phyloP scores from a whole-genome alignment of 2,113 vertebrate species.

The Accipiter cooperii region DNA sequence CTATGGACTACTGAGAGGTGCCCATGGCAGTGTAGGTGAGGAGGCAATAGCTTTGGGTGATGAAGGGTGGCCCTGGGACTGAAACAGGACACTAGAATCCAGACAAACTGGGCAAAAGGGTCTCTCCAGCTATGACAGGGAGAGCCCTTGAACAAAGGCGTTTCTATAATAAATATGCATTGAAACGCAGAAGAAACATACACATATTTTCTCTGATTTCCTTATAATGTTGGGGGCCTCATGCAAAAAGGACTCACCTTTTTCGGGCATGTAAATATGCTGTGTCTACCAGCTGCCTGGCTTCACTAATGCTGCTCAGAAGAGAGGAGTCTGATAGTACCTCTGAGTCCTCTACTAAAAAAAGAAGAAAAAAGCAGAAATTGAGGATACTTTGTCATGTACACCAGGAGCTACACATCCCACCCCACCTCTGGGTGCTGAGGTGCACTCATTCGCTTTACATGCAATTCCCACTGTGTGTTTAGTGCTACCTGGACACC shows the following conservation, averaged over 20 bases:
- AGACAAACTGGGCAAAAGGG: neutral
- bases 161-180: neutral
- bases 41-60: neutral
- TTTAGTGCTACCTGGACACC: neutral
- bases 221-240: neutral
- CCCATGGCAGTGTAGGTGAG: neutral
- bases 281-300: neutral
- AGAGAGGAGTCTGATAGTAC: neutral
- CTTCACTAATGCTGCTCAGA: neutral
- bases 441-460: neutral
- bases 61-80: neutral
- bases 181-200: neutral
- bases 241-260: neutral
- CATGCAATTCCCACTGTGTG: fast-evolving
- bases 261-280: neutral
- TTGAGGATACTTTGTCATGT: neutral
- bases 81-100: neutral
- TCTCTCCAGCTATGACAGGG: neutral
- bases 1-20: neutral
- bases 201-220: neutral
- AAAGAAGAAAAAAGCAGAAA: neutral
- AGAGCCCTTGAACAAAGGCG: neutral
- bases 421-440: neutral
- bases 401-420: neutral
- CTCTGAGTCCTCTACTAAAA: neutral